phyloP scores from a whole-genome alignment of 2,888 invertebrate species.

The Antheraea yamamai region DNA sequence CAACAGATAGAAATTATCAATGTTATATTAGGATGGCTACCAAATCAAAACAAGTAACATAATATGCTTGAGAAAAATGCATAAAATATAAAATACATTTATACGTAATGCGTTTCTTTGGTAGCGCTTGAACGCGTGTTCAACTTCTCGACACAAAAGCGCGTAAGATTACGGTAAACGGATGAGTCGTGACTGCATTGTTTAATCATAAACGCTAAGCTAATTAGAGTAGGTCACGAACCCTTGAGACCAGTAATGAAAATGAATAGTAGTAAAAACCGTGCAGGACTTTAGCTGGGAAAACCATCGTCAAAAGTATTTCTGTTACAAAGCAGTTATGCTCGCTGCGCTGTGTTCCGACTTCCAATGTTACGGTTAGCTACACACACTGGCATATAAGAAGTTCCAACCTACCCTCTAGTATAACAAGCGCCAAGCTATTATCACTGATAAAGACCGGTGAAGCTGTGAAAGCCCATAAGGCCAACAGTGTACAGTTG shows the following conservation, averaged over 20 bases:
- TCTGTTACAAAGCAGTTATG: not conserved
- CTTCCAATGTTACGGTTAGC: not conserved
- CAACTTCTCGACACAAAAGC: slow-evolving; percentile 68
- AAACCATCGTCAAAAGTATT: not conserved
- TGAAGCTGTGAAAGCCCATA: too few relatives aligned
- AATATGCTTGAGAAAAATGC: slow-evolving; percentile 26
- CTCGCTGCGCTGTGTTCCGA: not conserved
- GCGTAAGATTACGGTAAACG: slow-evolving; percentile 74
- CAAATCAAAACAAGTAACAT: slow-evolving; percentile 23
- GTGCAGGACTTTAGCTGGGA: slow-evolving; percentile 43
- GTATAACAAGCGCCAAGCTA: not conserved
- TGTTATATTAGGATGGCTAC: not conserved
- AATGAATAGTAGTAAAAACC: slow-evolving; percentile 71
- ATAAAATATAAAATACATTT: slow-evolving; percentile 32
- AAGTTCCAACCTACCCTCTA: not conserved
- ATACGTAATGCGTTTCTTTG: slow-evolving; percentile 44
- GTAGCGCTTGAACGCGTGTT: slow-evolving; percentile 61
- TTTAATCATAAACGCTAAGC: slow-evolving; percentile 79
- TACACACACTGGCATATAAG: not conserved
- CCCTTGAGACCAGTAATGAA: slow-evolving; percentile 75
- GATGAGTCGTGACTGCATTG: slow-evolving; percentile 74
- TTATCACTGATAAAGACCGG: not conserved
- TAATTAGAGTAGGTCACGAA: slow-evolving; percentile 80
- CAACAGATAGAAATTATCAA: not conserved
- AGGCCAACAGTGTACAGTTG: too few relatives aligned